These are phyloP conservation scores for Microtus richardsoni DNA, from an alignment of 2,113 vertebrate genomes.

Conservation along the genomic window DNA sequence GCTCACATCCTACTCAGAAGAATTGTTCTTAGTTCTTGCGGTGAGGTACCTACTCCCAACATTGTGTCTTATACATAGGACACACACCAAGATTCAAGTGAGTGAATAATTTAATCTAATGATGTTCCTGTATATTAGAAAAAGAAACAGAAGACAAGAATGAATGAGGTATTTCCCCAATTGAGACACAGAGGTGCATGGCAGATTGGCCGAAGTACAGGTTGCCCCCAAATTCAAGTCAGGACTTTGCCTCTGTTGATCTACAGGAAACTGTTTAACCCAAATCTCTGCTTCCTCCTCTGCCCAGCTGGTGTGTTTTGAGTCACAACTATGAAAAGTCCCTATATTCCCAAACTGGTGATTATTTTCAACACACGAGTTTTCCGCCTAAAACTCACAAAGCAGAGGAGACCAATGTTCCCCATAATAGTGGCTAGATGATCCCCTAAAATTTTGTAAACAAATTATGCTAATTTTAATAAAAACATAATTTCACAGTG, in stretches of 20 bases:
- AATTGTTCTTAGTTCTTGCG: not conserved
- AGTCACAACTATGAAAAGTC: not conserved
- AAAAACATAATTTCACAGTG: not conserved
- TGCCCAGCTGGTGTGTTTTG: not conserved
- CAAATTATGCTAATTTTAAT: not conserved
- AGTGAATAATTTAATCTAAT: not conserved
- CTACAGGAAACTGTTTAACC: not conserved
- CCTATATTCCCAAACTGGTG: not conserved
- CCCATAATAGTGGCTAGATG: not conserved
- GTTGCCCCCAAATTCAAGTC: not conserved
- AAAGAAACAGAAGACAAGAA: slow-evolving; percentile 22
- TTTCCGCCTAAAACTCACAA: not conserved
- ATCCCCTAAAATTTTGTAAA: not conserved
- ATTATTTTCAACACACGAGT: slow-evolving; percentile 1
- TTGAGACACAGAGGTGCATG: not conserved
- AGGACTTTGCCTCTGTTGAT: not conserved
- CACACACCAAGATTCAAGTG: not conserved
- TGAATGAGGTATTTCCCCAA: not conserved
- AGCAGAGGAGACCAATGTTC: not conserved
- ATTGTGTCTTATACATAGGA: not conserved
- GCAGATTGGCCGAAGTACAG: not conserved
- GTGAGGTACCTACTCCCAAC: not conserved
- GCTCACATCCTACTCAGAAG: not conserved
- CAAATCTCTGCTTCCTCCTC: not conserved
- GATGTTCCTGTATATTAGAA: not conserved